phyloP scores from a whole-genome alignment of 2,797 vertebrate genomes.

The Crax fasciolata region DNA sequence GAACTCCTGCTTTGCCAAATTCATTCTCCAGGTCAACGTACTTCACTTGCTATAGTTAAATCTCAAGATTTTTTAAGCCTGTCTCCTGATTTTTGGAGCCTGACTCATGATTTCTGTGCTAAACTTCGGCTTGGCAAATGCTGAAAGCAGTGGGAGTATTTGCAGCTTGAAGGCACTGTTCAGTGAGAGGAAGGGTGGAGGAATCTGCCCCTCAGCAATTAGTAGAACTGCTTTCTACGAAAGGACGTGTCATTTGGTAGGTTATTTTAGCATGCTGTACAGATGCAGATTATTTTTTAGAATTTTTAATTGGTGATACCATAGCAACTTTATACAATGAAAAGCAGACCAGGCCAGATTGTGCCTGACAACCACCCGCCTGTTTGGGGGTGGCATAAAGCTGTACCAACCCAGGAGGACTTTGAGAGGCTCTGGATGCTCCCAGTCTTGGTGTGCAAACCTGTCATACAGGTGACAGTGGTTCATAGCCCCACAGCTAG shows the following conservation, averaged over 20 bases:
- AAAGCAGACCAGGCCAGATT: conserved; percentile 75
- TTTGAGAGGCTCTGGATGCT: conserved; percentile 21
- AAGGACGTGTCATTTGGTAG: conserved; percentile 77
- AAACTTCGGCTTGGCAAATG: conserved; percentile 71
- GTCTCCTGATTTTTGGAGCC: conserved; percentile 65
- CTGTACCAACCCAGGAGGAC: conserved; percentile 48
- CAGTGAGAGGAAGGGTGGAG: conserved; percentile 68
- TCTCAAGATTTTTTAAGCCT: conserved; percentile 66
- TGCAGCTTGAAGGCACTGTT: conserved; percentile 76
- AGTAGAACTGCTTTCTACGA: conserved; percentile 77
- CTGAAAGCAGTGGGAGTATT: conserved; percentile 75
- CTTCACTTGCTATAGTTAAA: conserved; percentile 62
- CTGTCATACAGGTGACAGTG: not conserved
- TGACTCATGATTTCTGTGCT: conserved; percentile 75
- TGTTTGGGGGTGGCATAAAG: conserved; percentile 75
- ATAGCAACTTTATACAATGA: conserved; percentile 79
- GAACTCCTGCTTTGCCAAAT: conserved; percentile 11
- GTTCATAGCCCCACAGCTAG: not conserved
- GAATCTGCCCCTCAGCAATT: conserved; percentile 79
- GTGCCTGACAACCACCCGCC: conserved; percentile 73
- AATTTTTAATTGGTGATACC: conserved; percentile 78
- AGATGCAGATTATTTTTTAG: conserved; percentile 80
- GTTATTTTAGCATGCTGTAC: conserved; percentile 79
- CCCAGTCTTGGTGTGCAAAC: not conserved
- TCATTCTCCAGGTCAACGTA: not conserved